Evolutionary conservation across 2,797 vertebrate species (phyloP).

Genomic region (Lepilemur septentrionalis): DNA sequence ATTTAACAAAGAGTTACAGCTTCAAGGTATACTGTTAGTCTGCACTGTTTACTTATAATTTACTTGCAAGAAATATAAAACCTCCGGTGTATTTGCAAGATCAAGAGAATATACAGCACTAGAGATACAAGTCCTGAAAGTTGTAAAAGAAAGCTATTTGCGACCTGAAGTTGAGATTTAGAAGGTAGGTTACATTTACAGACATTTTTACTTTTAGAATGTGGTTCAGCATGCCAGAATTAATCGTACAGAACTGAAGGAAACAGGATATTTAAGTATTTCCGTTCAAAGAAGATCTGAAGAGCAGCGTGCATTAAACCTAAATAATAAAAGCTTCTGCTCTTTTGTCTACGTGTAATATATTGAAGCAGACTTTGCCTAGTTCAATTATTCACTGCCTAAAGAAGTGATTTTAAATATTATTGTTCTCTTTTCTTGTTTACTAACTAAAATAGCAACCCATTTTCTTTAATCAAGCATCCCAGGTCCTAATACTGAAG

Average conservation of each 20-base stretch:
- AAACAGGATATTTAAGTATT: neutral
- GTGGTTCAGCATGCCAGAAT: neutral
- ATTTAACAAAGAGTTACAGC: constrained; percentile 55
- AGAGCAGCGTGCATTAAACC: neutral
- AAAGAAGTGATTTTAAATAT: neutral
- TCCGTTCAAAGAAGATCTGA: neutral
- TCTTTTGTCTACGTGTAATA: neutral
- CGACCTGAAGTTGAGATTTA: neutral
- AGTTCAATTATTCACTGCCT: neutral
- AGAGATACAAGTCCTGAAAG: neutral
- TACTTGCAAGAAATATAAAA: constrained; percentile 34
- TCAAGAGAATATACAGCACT: neutral
- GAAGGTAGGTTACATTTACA: neutral
- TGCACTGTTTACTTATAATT: constrained; percentile 15
- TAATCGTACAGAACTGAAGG: neutral
- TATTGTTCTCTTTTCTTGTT: neutral
- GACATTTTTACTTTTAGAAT: neutral
- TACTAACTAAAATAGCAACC: neutral
- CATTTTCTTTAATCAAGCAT: neutral
- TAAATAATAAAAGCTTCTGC: neutral
- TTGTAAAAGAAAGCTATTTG: neutral
- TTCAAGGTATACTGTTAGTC: neutral
- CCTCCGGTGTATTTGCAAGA: neutral
- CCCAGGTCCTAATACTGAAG: no score
- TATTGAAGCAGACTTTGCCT: neutral